phyloP scores from a whole-genome alignment of 2,888 invertebrate genomes.

The Coecobrya sp. region DNA sequence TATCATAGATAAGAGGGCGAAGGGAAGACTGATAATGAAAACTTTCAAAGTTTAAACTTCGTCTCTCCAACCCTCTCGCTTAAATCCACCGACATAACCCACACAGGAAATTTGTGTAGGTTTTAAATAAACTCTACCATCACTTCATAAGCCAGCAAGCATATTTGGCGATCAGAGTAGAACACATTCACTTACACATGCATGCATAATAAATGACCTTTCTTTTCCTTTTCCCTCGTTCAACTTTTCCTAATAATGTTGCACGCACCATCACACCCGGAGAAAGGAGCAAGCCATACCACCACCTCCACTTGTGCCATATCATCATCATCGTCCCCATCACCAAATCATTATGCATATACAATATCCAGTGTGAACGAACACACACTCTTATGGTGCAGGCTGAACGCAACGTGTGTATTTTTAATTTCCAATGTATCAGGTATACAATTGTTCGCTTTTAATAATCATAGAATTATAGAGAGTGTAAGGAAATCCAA shows the following conservation, averaged over 20 bases:
- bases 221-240: slow-evolving; percentile 65
- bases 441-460: slow-evolving; percentile 47
- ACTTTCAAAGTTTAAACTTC: slow-evolving; percentile 48
- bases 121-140: background rate
- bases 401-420: slow-evolving; percentile 15
- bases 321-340: slow-evolving; percentile 14
- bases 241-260: slow-evolving; percentile 80
- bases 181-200: slow-evolving; percentile 46
- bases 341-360: slow-evolving; percentile 4
- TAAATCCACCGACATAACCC: background rate
- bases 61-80: background rate
- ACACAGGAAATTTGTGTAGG: background rate
- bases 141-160: background rate
- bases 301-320: background rate
- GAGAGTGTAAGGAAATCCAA: slow-evolving; percentile 7
- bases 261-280: slow-evolving; percentile 74
- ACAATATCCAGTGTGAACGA: background rate
- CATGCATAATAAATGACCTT: slow-evolving; percentile 80
- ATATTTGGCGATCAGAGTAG: background rate
- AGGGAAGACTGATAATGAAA: slow-evolving; percentile 29
- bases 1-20: background rate
- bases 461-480: slow-evolving; percentile 56
- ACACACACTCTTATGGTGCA: background rate
- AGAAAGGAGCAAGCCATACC: slow-evolving; percentile 12
- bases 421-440: slow-evolving; percentile 57